phyloP scores from a whole-genome alignment of 2,113 vertebrate species.

The Spheniscus mendiculus region DNA sequence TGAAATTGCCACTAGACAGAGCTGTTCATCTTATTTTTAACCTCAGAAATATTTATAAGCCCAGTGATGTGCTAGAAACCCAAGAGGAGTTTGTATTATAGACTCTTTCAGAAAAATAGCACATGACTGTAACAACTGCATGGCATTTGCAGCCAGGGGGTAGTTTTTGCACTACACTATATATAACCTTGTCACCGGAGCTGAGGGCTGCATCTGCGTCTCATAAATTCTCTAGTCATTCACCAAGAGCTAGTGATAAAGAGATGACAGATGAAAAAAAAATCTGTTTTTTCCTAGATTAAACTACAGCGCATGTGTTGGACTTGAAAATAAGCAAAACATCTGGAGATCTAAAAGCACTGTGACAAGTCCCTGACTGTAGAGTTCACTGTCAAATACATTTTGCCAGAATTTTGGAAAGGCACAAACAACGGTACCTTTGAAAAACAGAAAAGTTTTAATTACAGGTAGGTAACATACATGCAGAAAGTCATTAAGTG shows the following conservation, averaged over 20 bases:
- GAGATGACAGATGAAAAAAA: neutral
- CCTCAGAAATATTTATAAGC: neutral
- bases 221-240: neutral
- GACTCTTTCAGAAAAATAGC: neutral
- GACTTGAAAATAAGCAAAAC: neutral
- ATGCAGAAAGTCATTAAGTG: neutral
- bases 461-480: neutral
- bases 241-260: neutral
- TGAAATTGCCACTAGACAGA: slow-evolving; percentile 72
- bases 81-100: neutral
- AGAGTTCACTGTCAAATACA: neutral
- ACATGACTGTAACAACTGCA: neutral
- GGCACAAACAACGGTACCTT: fast-evolving
- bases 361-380: neutral
- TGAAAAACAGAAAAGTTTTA: neutral
- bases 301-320: neutral
- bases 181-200: neutral
- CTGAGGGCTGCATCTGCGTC: neutral
- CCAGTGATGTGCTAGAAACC: neutral
- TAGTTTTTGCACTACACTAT: neutral
- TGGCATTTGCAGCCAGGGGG: neutral
- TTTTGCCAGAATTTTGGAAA: neutral
- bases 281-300: neutral
- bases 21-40: slow-evolving; percentile 72
- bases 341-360: neutral